These are phyloP conservation scores for Urocitellus parryii DNA, from an alignment of 2,113 vertebrate species.

Conservation along the genomic window DNA sequence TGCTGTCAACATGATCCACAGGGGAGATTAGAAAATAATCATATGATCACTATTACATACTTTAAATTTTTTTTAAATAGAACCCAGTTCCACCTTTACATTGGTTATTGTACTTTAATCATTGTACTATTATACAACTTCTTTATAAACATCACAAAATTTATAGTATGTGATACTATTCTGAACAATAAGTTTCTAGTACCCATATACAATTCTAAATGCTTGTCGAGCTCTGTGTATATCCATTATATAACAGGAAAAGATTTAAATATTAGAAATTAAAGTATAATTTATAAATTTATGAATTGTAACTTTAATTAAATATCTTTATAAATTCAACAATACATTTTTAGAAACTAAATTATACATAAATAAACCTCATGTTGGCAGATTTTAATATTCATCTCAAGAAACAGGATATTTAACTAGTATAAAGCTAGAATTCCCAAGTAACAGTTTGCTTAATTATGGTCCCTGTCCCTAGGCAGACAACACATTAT, in stretches of 20 bases:
- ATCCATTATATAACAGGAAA: neutral
- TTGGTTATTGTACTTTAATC: neutral
- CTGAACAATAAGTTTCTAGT: neutral
- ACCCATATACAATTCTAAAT: neutral
- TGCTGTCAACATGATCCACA: neutral
- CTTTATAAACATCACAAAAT: neutral
- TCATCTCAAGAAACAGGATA: neutral
- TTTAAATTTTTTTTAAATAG: neutral
- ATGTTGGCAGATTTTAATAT: neutral
- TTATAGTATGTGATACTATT: neutral
- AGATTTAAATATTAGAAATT: constrained; percentile 18
- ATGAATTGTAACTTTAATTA: constrained; percentile 7
- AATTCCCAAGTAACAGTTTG: neutral
- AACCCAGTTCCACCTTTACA: constrained; percentile 1
- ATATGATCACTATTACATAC: neutral
- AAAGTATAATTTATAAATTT: constrained; percentile 21
- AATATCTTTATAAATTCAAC: constrained; percentile 19
- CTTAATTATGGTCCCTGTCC: neutral
- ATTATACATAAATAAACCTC: constrained; percentile 40
- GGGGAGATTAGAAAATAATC: neutral
- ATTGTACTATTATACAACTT: neutral
- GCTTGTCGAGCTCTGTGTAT: neutral
- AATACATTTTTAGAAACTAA: neutral
- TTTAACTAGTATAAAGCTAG: constrained; percentile 6
- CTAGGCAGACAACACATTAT: neutral